Conservation (phyloP, 2,888 invertebrate genomes). For the Gari tellinella region DNA sequence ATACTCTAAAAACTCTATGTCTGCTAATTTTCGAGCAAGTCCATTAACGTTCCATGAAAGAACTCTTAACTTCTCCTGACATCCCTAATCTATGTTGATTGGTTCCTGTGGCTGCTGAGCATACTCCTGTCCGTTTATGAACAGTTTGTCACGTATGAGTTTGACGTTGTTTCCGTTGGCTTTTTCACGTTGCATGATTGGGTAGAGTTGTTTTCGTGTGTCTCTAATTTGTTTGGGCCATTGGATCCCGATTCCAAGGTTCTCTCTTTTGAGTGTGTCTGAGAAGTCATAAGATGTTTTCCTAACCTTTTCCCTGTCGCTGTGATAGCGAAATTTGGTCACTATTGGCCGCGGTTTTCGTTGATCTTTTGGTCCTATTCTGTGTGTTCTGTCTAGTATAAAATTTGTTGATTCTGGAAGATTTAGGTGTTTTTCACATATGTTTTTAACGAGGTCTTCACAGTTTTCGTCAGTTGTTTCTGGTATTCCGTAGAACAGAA, state of each 20-base stretch:
- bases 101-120: too few species aligned
- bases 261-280: slow-evolving; percentile 11
- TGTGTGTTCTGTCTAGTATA: slow-evolving; percentile 20
- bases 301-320: slow-evolving; percentile 17
- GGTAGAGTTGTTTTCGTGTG: slow-evolving; percentile 10
- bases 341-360: slow-evolving; percentile 28
- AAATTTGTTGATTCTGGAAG: not conserved
- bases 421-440: not conserved
- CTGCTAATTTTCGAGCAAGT: slow-evolving; percentile 4
- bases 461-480: slow-evolving; percentile 9
- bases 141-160: slow-evolving; percentile 6
- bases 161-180: slow-evolving; percentile 1
- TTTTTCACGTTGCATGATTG: slow-evolving; percentile 3
- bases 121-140: slow-evolving; percentile 9
- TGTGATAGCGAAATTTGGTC: slow-evolving; percentile 21
- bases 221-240: slow-evolving; percentile 7
- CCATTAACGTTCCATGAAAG: slow-evolving; percentile 17
- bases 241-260: slow-evolving; percentile 18
- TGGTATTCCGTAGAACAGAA: slow-evolving; percentile 26
- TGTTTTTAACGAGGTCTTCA: slow-evolving; percentile 13
- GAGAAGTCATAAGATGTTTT: slow-evolving; percentile 6
- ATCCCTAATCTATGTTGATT: not conserved
- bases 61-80: slow-evolving; percentile 6
- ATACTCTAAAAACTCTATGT: not conserved
- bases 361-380: slow-evolving; percentile 9